phyloP scores from a whole-genome alignment of 2,888 invertebrate species.

The Caenorhabditis drosophilae region DNA sequence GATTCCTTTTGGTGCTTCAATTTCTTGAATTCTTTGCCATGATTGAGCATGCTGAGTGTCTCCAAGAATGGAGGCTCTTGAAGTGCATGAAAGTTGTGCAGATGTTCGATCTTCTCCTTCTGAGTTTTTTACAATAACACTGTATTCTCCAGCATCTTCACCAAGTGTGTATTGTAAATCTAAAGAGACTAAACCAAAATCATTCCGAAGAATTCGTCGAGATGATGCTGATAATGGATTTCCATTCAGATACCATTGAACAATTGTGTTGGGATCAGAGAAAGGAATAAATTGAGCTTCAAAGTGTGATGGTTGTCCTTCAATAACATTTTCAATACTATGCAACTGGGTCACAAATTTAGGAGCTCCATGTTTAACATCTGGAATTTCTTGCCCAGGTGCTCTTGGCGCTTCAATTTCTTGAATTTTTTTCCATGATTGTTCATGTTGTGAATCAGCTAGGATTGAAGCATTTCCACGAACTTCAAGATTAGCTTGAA shows the following conservation, averaged over 20 bases:
- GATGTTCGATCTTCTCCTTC: slow-evolving; percentile 84
- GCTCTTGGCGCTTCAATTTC: slow-evolving; percentile 77
- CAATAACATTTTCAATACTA: slow-evolving; percentile 70
- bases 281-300: slow-evolving; percentile 80
- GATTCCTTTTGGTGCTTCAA: slow-evolving; percentile 75
- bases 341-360: slow-evolving; percentile 75
- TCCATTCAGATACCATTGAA: slow-evolving; percentile 78
- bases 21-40: slow-evolving; percentile 84
- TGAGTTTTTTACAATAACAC: slow-evolving; percentile 81
- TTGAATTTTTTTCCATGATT: slow-evolving; percentile 87
- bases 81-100: slow-evolving; percentile 58
- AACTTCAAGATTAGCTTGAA: slow-evolving; percentile 58
- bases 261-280: slow-evolving; percentile 52
- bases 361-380: slow-evolving; percentile 77
- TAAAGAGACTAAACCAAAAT: slow-evolving; percentile 91
- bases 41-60: slow-evolving; percentile 93
- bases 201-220: slow-evolving; percentile 74
- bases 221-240: slow-evolving; percentile 78
- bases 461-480: slow-evolving; percentile 63
- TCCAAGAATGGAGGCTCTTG: slow-evolving; percentile 73
- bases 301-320: slow-evolving; percentile 87
- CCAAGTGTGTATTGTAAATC: slow-evolving; percentile 85
- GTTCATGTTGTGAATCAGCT: slow-evolving; percentile 91
- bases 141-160: slow-evolving; percentile 72
- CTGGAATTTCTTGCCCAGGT: slow-evolving; percentile 58